These are phyloP conservation scores for Podiceps cristatus DNA, from an alignment of 2,113 vertebrate genomes.

Conservation along the genomic window DNA sequence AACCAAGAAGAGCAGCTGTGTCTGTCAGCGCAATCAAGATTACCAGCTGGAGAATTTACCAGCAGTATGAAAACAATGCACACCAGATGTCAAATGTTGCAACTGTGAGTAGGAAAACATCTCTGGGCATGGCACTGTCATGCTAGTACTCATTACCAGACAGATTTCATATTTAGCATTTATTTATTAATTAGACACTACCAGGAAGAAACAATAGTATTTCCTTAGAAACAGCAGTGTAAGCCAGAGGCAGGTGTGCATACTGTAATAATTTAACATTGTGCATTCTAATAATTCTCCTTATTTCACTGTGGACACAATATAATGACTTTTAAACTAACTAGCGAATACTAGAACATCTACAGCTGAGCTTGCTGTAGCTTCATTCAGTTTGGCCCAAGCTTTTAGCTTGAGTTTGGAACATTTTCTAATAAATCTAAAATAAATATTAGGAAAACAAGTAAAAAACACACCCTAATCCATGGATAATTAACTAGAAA, in stretches of 20 bases:
- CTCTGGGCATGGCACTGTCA: slow-evolving; percentile 10
- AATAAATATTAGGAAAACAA: not conserved
- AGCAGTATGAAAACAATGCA: slow-evolving; percentile 78
- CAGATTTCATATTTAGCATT: slow-evolving; percentile 33
- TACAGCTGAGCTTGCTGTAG: not conserved
- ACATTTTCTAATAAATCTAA: not conserved
- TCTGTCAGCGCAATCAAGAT: slow-evolving; percentile 72
- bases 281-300: not conserved
- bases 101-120: slow-evolving; percentile 52
- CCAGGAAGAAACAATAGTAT: slow-evolving; percentile 15
- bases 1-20: slow-evolving; percentile 77
- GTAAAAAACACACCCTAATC: not conserved
- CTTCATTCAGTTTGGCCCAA: not conserved
- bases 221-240: not conserved
- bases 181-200: slow-evolving; percentile 40
- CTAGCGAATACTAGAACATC: not conserved
- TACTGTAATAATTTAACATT: not conserved
- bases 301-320: not conserved
- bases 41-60: slow-evolving; percentile 76
- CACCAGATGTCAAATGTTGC: slow-evolving; percentile 77
- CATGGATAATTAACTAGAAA: not conserved
- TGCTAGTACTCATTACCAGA: slow-evolving; percentile 23
- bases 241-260: not conserved
- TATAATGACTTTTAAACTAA: not conserved
- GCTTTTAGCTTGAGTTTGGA: not conserved